Evolutionary conservation across 2,113 vertebrate genomes (phyloP).

Genomic region (Sebastes schlegelii): DNA sequence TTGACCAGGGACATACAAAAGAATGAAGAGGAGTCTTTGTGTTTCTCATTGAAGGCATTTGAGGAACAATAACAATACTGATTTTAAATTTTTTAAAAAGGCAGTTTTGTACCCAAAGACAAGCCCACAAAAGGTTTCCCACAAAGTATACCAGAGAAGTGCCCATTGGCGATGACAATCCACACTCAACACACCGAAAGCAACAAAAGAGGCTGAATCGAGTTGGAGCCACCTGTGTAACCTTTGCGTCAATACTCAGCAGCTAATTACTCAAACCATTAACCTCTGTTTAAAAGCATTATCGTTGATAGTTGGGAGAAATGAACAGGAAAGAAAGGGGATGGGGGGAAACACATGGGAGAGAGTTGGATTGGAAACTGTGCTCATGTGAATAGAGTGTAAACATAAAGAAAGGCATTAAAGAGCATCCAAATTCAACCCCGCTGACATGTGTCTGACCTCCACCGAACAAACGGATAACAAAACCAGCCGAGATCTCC

Average conservation of each 20-base stretch:
- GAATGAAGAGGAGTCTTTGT: not conserved
- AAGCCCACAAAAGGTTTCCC: not conserved
- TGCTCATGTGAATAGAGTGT: not conserved
- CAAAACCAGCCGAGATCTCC: conserved; percentile 14
- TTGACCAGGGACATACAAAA: not conserved
- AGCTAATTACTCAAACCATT: conserved; percentile 10
- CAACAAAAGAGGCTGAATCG: not conserved
- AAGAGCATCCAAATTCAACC: not conserved
- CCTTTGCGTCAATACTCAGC: conserved; percentile 18
- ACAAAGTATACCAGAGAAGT: not conserved
- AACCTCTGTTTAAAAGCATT: not conserved
- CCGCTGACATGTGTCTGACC: not conserved
- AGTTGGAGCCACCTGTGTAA: not conserved
- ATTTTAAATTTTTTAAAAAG: not conserved
- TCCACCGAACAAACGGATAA: conserved; percentile 19
- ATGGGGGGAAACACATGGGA: not conserved
- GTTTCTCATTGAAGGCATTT: not conserved
- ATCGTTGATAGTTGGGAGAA: conserved; percentile 1
- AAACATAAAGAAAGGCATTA: not conserved
- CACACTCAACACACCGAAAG: not conserved
- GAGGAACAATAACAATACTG: not conserved
- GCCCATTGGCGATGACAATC: not conserved
- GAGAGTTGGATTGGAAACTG: not conserved
- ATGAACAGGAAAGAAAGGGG: no score
- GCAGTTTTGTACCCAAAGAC: not conserved